Base-by-base conservation (phyloP, 2,797 vertebrate species). In the Sternarchorhynchus goeldii region DNA sequence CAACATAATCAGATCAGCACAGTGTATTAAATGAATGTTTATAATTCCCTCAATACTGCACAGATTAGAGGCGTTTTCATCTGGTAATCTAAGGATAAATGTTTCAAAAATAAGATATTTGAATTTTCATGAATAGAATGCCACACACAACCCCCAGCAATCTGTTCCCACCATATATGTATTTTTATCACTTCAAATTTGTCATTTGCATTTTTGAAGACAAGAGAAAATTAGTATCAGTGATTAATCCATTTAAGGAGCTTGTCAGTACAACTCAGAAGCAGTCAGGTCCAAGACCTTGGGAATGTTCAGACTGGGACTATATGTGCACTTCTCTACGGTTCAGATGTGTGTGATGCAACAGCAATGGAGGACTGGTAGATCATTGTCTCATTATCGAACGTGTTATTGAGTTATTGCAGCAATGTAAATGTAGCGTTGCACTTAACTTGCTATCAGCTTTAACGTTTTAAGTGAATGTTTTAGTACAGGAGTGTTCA, bases 121-220 rank as follows among this genome's bases (percentile, higher is more conserved):
- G 50, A 62, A 78, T 71, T 75, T 77, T 64, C 57, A 50, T 74
- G 70, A 83, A 72, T 76, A 76, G 72, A 29, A 71, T 73, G 53
- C 59, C 74, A 53, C 60, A 73, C 76, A 71, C 34, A 53, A 73
- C 64, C 78, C 73, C 55, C 67, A 81, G 81, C 64, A 76, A 75
- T 74, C 78, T 80, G 75, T 82, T 31, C 82, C 80, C 83, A 83
- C 80, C 53, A 77, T 82, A 80, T 63, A 70, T 84, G 79, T 80
- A 80, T 85, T 85, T 86, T 76, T 77, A 77, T 78, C 77, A 62
- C 76, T 83, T 72, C 69, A 69, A 62, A 75, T 71, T 56, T 78
- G 69, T 58, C 34, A 81, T 87, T 82, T 81, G 76, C 73, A 75
- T 82, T 83, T 70, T 66, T 78, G 21, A 77, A 82, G 81, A 81